These are phyloP conservation scores for Drosophila heteroneura DNA, from an alignment of 2,888 invertebrate species.

Conservation along the genomic window DNA sequence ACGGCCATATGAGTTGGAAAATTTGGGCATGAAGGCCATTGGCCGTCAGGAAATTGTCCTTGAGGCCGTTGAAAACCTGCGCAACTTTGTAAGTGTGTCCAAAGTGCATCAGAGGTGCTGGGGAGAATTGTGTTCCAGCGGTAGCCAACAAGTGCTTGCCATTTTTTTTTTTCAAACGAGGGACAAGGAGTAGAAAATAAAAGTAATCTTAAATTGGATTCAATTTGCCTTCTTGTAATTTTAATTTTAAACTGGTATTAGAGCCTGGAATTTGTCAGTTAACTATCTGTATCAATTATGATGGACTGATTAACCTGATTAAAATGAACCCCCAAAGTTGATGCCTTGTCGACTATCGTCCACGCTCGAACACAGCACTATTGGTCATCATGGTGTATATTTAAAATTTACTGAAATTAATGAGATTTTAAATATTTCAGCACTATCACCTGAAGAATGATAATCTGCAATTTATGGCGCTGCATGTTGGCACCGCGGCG, in stretches of 20 bases:
- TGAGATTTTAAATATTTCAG: slow-evolving; percentile 85
- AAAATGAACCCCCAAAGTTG: background rate
- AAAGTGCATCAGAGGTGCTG: background rate
- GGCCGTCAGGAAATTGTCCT: slow-evolving; percentile 97
- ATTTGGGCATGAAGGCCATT: slow-evolving; percentile 93
- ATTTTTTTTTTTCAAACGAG: background rate
- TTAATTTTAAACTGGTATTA: background rate
- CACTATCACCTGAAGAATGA: slow-evolving; percentile 96
- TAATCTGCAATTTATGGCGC: slow-evolving; percentile 95
- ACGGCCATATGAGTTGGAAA: slow-evolving; percentile 94
- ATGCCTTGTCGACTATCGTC: background rate
- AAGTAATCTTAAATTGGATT: no score
- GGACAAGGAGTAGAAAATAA: background rate
- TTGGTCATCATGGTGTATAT: background rate
- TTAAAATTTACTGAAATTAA: background rate
- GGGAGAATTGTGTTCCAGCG: background rate
- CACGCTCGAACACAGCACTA: background rate
- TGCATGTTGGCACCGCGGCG: slow-evolving; percentile 94
- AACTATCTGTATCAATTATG: background rate
- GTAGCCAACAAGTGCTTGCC: slow-evolving; percentile 12
- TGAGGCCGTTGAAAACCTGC: slow-evolving; percentile 95
- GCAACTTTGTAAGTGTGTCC: slow-evolving; percentile 91
- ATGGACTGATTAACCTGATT: background rate
- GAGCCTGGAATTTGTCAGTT: background rate
- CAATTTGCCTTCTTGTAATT: background rate